Conservation (phyloP, 2,797 vertebrate species). For the Neosalanx taihuensis region DNA sequence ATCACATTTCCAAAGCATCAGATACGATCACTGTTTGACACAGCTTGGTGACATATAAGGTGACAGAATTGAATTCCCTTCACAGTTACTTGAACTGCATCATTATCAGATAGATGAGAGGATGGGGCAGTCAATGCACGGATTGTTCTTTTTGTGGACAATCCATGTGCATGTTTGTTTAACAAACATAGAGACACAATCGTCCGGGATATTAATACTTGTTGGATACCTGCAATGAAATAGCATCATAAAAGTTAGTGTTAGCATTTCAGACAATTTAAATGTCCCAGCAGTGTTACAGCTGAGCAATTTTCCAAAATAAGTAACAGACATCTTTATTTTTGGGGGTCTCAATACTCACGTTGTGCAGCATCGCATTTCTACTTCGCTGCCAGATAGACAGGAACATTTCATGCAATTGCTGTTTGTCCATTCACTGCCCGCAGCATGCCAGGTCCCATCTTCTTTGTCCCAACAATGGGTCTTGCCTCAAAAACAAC, state of each 20-base stretch:
- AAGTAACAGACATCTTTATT: too few relatives aligned
- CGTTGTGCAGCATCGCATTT: slow-evolving; percentile 26
- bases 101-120: slow-evolving; percentile 26
- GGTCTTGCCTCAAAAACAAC: slow-evolving; percentile 24
- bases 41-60: too few relatives aligned
- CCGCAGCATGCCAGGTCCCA: slow-evolving; percentile 39
- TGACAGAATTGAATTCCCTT: neutral
- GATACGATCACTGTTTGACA: neutral
- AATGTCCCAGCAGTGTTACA: too few relatives aligned
- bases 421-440: slow-evolving; percentile 58
- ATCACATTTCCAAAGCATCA: neutral
- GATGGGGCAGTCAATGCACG: slow-evolving; percentile 32
- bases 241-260: slow-evolving; percentile 6
- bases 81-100: slow-evolving; percentile 13
- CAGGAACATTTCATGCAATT: slow-evolving; percentile 48
- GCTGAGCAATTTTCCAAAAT: too few relatives aligned
- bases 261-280: neutral
- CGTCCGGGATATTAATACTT: rapidly evolving
- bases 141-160: slow-evolving; percentile 57
- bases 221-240: slow-evolving; percentile 50
- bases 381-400: too few relatives aligned
- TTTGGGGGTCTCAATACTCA: slow-evolving; percentile 35
- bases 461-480: slow-evolving; percentile 48
- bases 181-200: slow-evolving; percentile 62
- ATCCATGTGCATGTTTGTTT: slow-evolving; percentile 37